These are phyloP conservation scores for Dynastes maya DNA, from an alignment of 2,888 invertebrate genomes.

Conservation along the genomic window DNA sequence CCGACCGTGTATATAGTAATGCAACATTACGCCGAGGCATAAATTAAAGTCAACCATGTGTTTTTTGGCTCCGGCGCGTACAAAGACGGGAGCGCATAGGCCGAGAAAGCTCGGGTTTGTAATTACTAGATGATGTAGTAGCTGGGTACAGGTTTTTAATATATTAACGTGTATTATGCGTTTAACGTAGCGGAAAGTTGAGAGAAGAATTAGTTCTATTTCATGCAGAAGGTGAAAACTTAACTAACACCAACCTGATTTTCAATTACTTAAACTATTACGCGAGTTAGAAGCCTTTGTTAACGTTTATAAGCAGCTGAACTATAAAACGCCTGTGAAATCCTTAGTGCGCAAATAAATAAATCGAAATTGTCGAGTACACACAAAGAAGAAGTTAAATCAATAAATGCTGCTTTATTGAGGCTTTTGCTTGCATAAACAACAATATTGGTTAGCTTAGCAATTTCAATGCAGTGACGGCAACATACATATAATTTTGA, in stretches of 20 bases:
- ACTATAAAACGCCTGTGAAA: background rate
- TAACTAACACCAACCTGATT: background rate
- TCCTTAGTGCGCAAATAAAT: background rate
- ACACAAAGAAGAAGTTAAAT: too few species aligned
- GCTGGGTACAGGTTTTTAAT: slow-evolving; percentile 13
- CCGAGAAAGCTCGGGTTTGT: slow-evolving; percentile 14
- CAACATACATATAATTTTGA: too few species aligned
- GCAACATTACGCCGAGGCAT: slow-evolving; percentile 16
- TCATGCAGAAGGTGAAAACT: background rate
- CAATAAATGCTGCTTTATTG: too few species aligned
- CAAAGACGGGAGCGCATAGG: slow-evolving; percentile 8
- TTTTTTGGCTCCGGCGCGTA: slow-evolving; percentile 4
- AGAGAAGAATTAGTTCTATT: slow-evolving; percentile 9
- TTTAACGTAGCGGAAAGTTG: slow-evolving; percentile 18
- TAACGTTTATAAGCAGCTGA: background rate
- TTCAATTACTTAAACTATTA: slow-evolving; percentile 23
- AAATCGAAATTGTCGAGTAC: background rate
- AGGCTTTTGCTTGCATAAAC: too few species aligned
- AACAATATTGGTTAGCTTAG: too few species aligned
- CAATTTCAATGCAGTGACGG: too few species aligned
- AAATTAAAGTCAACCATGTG: slow-evolving; percentile 10
- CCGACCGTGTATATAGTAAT: background rate
- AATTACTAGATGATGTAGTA: slow-evolving; percentile 12
- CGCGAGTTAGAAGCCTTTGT: background rate
- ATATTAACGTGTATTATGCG: slow-evolving; percentile 14